phyloP scores from a whole-genome alignment of 2,888 invertebrate genomes.

The Glyphotaelius pellucidus region DNA sequence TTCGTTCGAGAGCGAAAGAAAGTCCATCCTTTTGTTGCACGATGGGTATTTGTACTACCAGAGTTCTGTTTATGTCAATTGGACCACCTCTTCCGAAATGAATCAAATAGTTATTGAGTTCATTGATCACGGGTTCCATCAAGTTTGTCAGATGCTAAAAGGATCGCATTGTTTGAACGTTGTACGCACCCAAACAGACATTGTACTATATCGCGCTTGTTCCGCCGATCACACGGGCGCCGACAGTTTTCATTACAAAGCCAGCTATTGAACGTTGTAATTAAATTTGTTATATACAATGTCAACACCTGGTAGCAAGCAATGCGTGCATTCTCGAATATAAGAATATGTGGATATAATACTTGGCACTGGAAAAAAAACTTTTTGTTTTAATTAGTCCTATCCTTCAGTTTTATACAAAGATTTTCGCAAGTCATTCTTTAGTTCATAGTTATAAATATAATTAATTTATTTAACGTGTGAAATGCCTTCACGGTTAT shows the following conservation, averaged over 20 bases:
- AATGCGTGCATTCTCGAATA: not conserved
- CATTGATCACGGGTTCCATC: not conserved
- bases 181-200: not conserved
- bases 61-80: not conserved
- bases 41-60: not conserved
- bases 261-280: not conserved
- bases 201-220: not conserved
- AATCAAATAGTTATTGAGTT: not conserved
- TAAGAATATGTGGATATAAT: not conserved
- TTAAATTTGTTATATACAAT: constrained; percentile 19
- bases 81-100: not conserved
- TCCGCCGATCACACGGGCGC: not conserved
- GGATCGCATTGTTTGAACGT: not conserved
- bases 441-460: not conserved
- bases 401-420: not conserved
- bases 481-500: not conserved
- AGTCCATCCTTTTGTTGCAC: too few relatives aligned
- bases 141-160: constrained; percentile 3
- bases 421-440: not conserved
- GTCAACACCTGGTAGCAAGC: constrained; percentile 10
- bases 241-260: not conserved
- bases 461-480: not conserved
- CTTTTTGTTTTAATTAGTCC: constrained; percentile 2
- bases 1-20: too few relatives aligned
- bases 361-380: constrained; percentile 9